These are phyloP conservation scores for Contarinia nasturtii DNA, from an alignment of 1,140 invertebrate species.

Conservation along the genomic window DNA sequence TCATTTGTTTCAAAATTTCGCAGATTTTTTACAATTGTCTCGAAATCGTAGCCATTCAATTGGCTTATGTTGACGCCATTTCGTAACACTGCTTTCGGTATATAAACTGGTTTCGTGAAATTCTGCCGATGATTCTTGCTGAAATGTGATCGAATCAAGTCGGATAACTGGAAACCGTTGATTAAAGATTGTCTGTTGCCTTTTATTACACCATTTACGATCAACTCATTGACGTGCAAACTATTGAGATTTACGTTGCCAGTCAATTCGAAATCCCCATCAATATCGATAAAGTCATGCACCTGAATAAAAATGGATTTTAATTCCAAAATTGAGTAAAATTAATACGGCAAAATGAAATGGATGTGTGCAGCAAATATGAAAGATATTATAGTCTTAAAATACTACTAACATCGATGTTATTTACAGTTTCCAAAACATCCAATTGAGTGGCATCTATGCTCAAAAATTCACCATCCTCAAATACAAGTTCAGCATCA, in stretches of 20 bases:
- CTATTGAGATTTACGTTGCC: not conserved
- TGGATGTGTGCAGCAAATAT: too few species aligned
- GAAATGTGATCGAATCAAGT: not conserved
- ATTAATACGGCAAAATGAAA: too few species aligned
- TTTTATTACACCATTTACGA: not conserved
- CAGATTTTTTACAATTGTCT: not conserved
- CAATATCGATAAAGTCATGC: not conserved
- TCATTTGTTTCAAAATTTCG: not conserved
- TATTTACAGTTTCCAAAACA: constrained; percentile 12
- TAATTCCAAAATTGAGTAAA: too few species aligned
- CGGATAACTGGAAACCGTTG: not conserved
- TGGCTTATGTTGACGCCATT: not conserved
- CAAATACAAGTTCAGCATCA: constrained; percentile 1
- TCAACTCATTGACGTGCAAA: not conserved
- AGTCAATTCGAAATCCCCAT: not conserved
- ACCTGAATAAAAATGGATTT: too few species aligned
- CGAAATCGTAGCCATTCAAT: not conserved
- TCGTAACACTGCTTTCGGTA: not conserved
- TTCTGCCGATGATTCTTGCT: not conserved
- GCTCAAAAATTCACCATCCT: not conserved
- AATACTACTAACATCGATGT: constrained; percentile 3
- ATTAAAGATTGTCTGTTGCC: not conserved
- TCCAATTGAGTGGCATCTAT: constrained; percentile 5
- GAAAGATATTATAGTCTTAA: too few species aligned
- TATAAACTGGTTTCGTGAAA: not conserved